phyloP scores from a whole-genome alignment of 92 coral and sea anemone species.

The Actinostola sp. region DNA sequence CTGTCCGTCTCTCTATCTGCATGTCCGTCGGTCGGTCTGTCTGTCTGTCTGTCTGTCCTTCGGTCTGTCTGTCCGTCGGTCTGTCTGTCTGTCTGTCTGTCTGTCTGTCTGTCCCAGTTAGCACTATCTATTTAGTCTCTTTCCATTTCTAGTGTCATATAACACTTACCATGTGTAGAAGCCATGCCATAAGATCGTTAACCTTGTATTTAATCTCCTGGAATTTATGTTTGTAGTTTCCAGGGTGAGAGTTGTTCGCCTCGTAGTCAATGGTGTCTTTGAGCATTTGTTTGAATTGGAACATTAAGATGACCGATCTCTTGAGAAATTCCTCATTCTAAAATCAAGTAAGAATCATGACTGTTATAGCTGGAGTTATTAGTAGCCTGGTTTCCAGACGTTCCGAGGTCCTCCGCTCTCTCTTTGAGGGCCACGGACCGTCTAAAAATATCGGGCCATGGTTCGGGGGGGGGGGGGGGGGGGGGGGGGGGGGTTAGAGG shows the following conservation, averaged over 20 bases:
- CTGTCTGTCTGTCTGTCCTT: background rate
- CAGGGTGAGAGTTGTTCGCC: constrained; percentile 11
- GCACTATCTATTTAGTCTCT: background rate
- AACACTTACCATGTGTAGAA: constrained; percentile 17
- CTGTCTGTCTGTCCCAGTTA: background rate
- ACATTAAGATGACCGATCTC: constrained; percentile 12
- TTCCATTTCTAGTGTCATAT: background rate
- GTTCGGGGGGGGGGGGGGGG: too few species aligned
- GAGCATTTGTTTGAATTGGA: constrained; percentile 20
- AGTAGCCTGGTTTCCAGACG: constrained; percentile 16
- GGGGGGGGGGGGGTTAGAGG: too few species aligned
- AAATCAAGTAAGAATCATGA: background rate
- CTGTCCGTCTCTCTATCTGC: too few species aligned
- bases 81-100: background rate
- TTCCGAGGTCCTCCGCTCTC: background rate
- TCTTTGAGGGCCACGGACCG: too few species aligned
- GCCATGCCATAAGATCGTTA: constrained; percentile 6
- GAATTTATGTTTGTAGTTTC: constrained; percentile 7
- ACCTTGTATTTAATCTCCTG: constrained; percentile 14
- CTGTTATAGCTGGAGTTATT: background rate
- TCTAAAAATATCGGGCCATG: too few species aligned
- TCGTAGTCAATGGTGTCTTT: constrained; percentile 25
- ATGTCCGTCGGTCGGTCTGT: background rate
- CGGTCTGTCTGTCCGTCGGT: background rate
- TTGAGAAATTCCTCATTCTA: constrained; percentile 50